Base-by-base conservation (phyloP, 2,113 vertebrate species). In the Thymallus thymallus region DNA sequence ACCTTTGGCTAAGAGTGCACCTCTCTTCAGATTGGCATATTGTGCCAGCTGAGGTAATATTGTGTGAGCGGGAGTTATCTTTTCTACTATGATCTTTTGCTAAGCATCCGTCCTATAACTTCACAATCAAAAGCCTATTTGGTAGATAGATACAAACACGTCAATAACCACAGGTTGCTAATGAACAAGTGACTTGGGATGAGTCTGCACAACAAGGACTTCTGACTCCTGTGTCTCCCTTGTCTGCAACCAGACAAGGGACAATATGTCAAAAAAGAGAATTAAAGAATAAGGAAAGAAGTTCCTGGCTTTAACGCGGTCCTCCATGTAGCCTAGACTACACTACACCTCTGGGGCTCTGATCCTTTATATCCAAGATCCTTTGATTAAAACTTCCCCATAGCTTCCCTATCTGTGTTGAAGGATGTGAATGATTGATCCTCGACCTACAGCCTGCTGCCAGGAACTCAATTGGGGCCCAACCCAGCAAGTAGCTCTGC, bases 361-460 rank as follows among this genome's bases (percentile, higher is more conserved):
- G 51, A 79, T 24, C 6, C 69, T 69, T 74, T 85, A 83, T 48
- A 80, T 84, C 75, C 69, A 71, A 55, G 45, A 69, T 64, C 61
- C 81, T 82, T 74, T 82, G 69, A 74, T 18, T 68, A 61, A 79
- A 64, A 76, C 74, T 67, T 79, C 69, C 66, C 77, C 68, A 72
- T 30, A 73, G 78, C 73, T 67, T 7, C 14, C 58, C 58, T 74
- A 80, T 72, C 84, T 18, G 45, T 79, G 82, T 76, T 60, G 29
- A 35, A 85, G 68, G 74, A 77, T 41, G 58, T 73, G 48, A 51
- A 51, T 51, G 78, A 85, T 85, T 83, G 83, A 87, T 83, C 82
- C 62, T 69, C 68, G 72, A 81, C 79, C 76, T 41, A 14, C 32
- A 62, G 62, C 60, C 16, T 51, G 48, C 48, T 68, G 82, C 18